Base-by-base conservation (phyloP, 2,113 vertebrate species). In the Phocoena sinus region DNA sequence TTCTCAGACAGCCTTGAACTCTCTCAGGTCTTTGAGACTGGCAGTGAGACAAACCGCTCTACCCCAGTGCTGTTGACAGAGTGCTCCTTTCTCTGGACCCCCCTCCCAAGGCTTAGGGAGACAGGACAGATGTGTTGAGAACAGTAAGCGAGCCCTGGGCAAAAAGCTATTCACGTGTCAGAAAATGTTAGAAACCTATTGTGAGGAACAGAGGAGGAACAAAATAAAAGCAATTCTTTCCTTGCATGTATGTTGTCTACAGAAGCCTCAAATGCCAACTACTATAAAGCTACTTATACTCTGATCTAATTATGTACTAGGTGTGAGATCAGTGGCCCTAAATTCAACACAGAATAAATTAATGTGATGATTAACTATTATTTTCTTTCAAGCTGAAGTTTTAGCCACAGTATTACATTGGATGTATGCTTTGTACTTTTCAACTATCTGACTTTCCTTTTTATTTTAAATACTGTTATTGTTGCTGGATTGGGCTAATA, bases 331-430 rank as follows among this genome's bases (percentile, higher is more conserved):
- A 92, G 47, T 80, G 65, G 73, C 44, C 5, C 92, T 71, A 65
- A 94, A 58, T 38, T 93, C 33, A 87, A 91, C 63, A 96, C 71
- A 96, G 56, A 71, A 79, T 93, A 76, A 87, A 74, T 67, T 73
- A 89, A 94, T 56, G 25, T 5, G 14, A 28, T 94, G n/a, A 68
- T 91, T 89, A 68, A 56, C 53, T 67, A 15, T 90, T 88, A 77
- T 73, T 93, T 96, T 95, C 79, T 96, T 84, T 76, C 62, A 89
- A 86, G 60, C 60, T 63, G 12, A 76, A 83, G 17, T 88, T 65
- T 11, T 89, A 77, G 62, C 60, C 26, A 67, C 15, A 90, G 14
- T 63, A 73, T 81, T 91, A 68, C 15, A 71, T 73, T 93, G 62
- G 21, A 44, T 89, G 41, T 96, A 76, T 31, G 12, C 31, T 91